These are phyloP conservation scores for Palythoa caribaeorum DNA, from an alignment of 92 coral and sea anemone genomes.

Conservation along the genomic window DNA sequence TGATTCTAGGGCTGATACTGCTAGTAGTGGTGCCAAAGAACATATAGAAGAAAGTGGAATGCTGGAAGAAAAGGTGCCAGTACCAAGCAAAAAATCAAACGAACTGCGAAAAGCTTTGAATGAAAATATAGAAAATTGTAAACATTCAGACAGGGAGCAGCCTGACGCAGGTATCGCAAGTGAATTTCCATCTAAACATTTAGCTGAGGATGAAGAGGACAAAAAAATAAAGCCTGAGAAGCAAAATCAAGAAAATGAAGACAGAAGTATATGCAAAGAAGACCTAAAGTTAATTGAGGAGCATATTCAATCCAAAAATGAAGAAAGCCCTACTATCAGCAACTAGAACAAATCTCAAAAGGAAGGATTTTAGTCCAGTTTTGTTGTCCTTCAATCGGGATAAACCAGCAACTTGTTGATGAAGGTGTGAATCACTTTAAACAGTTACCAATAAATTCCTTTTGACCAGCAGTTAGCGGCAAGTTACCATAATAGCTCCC, in stretches of 20 bases:
- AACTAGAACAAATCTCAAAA: neutral
- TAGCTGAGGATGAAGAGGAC: neutral
- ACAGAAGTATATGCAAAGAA: neutral
- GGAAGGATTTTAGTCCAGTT: no score
- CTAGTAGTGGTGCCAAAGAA: neutral
- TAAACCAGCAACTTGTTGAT: no score
- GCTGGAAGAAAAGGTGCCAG: neutral
- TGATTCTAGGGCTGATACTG: neutral
- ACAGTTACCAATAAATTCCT: no score
- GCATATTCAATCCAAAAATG: neutral
- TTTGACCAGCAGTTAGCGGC: no score
- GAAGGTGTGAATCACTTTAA: no score
- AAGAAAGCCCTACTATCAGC: neutral
- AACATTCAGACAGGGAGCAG: neutral
- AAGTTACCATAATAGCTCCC: no score
- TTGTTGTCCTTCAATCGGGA: no score
- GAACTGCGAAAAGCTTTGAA: neutral
- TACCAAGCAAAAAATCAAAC: neutral
- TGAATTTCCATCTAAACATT: slow-evolving; percentile 6
- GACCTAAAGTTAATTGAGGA: slow-evolving; percentile 3
- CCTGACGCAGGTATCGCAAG: neutral
- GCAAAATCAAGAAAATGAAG: neutral
- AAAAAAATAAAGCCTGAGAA: neutral
- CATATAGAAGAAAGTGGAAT: neutral
- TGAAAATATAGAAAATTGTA: neutral